These are phyloP conservation scores for Cremastinae sp. DNA, from an alignment of 2,888 invertebrate genomes.

Conservation along the genomic window DNA sequence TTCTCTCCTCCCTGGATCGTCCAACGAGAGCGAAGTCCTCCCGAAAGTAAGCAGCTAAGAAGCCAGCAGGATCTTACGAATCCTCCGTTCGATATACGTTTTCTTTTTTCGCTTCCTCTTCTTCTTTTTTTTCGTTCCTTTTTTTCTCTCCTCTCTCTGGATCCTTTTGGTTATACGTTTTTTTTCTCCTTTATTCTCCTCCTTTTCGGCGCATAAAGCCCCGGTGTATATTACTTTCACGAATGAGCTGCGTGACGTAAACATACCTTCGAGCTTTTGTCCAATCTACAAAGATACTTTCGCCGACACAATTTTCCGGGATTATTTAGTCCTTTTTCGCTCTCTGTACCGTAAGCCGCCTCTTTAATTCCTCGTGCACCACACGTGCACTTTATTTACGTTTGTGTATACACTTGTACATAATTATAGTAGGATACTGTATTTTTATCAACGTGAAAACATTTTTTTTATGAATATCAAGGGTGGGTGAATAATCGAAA, in stretches of 20 bases:
- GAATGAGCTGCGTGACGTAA: constrained; percentile 79
- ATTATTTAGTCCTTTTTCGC: constrained; percentile 63
- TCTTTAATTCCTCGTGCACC: background rate
- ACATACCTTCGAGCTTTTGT: constrained; percentile 71
- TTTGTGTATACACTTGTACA: too few relatives aligned
- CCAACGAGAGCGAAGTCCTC: too few relatives aligned
- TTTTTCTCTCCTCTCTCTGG: constrained; percentile 1
- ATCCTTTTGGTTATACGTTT: constrained; percentile 12
- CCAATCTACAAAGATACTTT: constrained; percentile 75
- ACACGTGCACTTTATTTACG: too few relatives aligned
- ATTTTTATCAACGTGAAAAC: too few relatives aligned
- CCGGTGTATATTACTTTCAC: constrained; percentile 80
- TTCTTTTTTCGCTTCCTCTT: background rate
- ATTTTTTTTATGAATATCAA: too few relatives aligned
- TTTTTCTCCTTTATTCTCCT: constrained; percentile 1
- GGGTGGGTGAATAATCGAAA: too few relatives aligned
- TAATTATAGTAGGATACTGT: too few relatives aligned
- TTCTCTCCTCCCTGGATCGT: constrained; percentile 4
- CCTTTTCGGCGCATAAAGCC: constrained; percentile 64
- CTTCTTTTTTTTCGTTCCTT: constrained; percentile 48
- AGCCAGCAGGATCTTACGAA: constrained; percentile 26
- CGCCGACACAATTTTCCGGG: constrained; percentile 78
- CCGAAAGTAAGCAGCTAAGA: constrained; percentile 39
- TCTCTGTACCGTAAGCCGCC: background rate
- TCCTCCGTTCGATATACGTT: background rate